Percentiles rank a stretch among this genome's conserved stretches.
Conservation (phyloP, 1,140 invertebrate genomes). For the Stegodyphus dumicola region DNA sequence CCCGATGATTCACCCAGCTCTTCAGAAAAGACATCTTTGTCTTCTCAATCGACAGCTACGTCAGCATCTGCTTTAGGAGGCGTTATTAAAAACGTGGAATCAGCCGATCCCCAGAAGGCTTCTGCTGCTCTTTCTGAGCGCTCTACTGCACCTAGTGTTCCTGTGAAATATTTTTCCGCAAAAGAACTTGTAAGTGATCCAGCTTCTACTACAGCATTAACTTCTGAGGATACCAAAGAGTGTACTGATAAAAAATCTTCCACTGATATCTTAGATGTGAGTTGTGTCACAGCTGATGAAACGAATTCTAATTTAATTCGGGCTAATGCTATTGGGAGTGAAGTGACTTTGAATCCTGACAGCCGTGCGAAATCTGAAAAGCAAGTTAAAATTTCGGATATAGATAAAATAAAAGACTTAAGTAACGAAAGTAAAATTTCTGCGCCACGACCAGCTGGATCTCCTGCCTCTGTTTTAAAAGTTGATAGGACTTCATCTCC, state of each 20-base stretch:
- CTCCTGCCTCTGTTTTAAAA: constrained; percentile 20
- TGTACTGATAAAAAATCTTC: no score
- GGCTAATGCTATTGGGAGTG: no score
- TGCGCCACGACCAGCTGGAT: not conserved
- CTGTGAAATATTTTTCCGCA: not conserved
- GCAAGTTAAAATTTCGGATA: not conserved
- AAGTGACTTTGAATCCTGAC: no score
- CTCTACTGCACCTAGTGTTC: not conserved
- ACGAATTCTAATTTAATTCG: no score
- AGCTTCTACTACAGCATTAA: not conserved
- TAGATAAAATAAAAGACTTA: not conserved
- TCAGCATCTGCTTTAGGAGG: not conserved
- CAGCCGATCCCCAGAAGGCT: not conserved
- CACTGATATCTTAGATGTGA: no score
- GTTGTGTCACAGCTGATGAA: no score
- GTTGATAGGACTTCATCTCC: constrained; percentile 37
- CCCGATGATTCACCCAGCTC: constrained; percentile 10
- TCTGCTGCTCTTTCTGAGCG: not conserved
- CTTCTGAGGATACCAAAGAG: not conserved
- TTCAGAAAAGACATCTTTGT: not conserved
- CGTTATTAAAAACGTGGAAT: not conserved
- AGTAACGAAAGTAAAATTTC: not conserved
- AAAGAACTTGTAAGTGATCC: not conserved
- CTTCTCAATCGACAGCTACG: constrained; percentile 2
- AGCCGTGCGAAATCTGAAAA: no score